Conservation (phyloP, 2,113 vertebrate species). For the Baryphthengus martii region DNA sequence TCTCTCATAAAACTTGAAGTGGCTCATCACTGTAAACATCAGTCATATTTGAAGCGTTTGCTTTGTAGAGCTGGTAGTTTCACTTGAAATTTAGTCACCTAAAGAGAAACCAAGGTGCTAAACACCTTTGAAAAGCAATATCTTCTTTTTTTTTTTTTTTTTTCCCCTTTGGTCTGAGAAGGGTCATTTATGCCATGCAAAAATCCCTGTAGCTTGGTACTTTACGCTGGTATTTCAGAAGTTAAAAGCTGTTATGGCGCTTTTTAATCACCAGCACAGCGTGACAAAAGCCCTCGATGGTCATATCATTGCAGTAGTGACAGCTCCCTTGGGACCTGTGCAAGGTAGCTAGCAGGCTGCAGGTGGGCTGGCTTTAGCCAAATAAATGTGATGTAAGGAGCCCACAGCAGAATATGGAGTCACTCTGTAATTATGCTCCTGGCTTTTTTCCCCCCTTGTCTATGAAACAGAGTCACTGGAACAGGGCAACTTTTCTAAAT, state of each 20-base stretch:
- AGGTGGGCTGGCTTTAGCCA: background rate
- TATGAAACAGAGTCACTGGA: background rate
- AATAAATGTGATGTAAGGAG: background rate
- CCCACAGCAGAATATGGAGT: background rate
- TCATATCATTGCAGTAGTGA: background rate
- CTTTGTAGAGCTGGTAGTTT: background rate
- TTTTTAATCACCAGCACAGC: background rate
- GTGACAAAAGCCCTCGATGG: background rate
- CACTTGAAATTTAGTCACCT: background rate
- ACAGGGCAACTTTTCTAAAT: slow-evolving; percentile 1
- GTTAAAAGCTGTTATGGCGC: background rate
- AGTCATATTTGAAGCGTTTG: background rate
- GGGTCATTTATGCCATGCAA: background rate
- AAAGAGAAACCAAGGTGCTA: background rate
- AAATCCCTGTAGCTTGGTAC: background rate
- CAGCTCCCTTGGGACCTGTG: background rate
- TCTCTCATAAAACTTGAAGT: background rate
- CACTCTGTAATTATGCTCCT: slow-evolving; percentile 13
- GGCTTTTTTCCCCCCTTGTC: slow-evolving; percentile 11
- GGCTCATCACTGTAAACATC: background rate
- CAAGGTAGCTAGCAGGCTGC: background rate
- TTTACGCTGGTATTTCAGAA: background rate
- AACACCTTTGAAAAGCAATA: background rate
- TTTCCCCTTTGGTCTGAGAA: background rate
- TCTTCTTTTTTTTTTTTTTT: too few relatives aligned